These are phyloP conservation scores for Corvus cornix DNA, from an alignment of 2,113 vertebrate species.

Conservation along the genomic window DNA sequence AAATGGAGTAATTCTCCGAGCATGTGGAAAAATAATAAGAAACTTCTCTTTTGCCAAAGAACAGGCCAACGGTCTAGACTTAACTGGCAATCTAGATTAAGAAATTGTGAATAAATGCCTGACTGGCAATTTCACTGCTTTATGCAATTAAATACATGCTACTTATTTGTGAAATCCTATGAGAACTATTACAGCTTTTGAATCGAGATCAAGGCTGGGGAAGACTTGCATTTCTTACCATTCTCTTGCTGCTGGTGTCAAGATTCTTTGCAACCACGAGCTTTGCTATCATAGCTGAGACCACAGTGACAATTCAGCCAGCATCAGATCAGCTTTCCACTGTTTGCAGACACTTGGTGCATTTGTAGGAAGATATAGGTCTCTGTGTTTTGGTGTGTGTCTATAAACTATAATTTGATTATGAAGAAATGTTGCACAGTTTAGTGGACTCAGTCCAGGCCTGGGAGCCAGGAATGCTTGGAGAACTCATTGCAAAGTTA, in stretches of 20 bases:
- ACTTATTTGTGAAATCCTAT: neutral
- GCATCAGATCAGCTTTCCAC: neutral
- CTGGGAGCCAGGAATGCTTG: neutral
- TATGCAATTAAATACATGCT: neutral
- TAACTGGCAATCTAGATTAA: neutral
- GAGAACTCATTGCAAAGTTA: slow-evolving; percentile 24
- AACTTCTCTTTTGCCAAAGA: neutral
- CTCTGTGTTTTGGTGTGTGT: neutral
- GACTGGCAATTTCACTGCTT: neutral
- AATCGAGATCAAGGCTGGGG: neutral
- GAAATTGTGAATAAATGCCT: neutral
- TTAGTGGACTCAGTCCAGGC: neutral
- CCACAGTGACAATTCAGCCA: neutral
- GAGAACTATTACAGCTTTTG: neutral
- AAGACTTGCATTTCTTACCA: neutral
- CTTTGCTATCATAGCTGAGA: rapidly evolving
- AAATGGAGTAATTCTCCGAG: neutral
- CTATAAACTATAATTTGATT: neutral
- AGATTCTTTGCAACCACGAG: rapidly evolving
- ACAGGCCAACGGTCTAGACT: neutral
- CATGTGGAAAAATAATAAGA: slow-evolving; percentile 49
- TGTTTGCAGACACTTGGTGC: rapidly evolving
- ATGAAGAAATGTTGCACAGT: neutral
- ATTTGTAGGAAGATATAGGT: neutral
- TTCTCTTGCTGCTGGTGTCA: neutral